phyloP scores from a whole-genome alignment of 2,113 vertebrate genomes.

The Rhadina sibilatrix region DNA sequence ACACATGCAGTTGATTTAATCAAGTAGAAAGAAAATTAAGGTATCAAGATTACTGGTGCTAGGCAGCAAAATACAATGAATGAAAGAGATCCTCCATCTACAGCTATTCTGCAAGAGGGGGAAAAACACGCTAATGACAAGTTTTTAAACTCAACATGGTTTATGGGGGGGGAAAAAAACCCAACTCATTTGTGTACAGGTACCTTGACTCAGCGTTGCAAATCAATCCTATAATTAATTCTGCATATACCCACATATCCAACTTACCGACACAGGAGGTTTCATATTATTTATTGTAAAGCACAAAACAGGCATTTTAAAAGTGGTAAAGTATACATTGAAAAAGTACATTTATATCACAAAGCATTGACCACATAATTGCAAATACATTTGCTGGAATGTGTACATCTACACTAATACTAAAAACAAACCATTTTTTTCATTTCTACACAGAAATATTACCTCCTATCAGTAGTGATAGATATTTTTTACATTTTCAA shows the following conservation, averaged over 20 bases:
- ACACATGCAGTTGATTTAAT: constrained; percentile 79
- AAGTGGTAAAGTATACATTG: constrained; percentile 99
- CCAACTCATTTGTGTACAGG: constrained; percentile 73
- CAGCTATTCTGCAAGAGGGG: constrained; percentile 78
- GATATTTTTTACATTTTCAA: constrained; percentile 93
- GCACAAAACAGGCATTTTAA: constrained; percentile 99
- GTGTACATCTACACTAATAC: constrained; percentile 97
- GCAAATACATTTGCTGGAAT: constrained; percentile 99
- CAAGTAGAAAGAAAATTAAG: constrained; percentile 75
- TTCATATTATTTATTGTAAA: constrained; percentile 99
- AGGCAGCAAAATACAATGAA: constrained; percentile 75
- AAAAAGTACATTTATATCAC: constrained; percentile 98
- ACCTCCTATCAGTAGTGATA: constrained; percentile 91
- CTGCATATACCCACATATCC: constrained; percentile 82
- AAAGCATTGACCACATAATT: constrained; percentile 96
- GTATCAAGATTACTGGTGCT: constrained; percentile 75
- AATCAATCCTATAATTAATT: constrained; percentile 71
- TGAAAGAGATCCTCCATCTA: constrained; percentile 75
- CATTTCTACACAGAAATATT: constrained; percentile 96
- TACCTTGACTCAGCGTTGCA: constrained; percentile 76
- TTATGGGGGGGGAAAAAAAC: constrained; percentile 26
- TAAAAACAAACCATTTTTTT: constrained; percentile 96
- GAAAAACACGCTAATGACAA: constrained; percentile 75
- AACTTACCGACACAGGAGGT: constrained; percentile 99
- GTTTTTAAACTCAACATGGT: constrained; percentile 67